Evolutionary conservation across 1,140 invertebrate genomes (phyloP).

Genomic region (Caenorhabditis inopinata): DNA sequence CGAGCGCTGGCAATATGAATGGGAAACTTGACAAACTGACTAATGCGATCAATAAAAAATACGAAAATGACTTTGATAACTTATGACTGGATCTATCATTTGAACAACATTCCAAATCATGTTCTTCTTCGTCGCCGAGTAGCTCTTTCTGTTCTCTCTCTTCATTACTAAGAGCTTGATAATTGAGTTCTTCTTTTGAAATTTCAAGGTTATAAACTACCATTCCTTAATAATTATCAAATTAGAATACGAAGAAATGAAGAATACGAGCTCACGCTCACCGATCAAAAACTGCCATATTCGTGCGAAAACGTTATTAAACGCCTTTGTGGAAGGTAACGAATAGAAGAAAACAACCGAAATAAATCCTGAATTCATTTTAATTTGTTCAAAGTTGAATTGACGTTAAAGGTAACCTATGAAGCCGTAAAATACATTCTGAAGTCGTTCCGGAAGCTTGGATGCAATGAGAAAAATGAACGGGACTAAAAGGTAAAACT

Average conservation of each 20-base stretch:
- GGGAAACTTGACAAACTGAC: not conserved
- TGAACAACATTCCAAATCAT: not conserved
- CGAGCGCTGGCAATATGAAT: not conserved
- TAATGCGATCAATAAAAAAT: not conserved
- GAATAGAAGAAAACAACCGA: not conserved
- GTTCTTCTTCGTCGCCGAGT: not conserved
- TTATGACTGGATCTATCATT: not conserved
- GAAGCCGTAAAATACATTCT: not conserved
- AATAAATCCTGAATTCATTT: not conserved
- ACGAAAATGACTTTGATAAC: not conserved
- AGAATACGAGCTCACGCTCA: not conserved
- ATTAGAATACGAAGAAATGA: too few relatives aligned
- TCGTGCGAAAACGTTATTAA: not conserved
- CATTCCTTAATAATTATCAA: not conserved
- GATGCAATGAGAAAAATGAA: not conserved
- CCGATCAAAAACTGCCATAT: constrained; percentile 7
- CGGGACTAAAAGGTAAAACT: constrained; percentile 32
- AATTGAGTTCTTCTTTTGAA: not conserved
- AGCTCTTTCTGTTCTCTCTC: not conserved
- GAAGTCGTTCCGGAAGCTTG: not conserved
- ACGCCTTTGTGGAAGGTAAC: not conserved
- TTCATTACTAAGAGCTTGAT: not conserved
- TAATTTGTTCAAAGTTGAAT: too few relatives aligned
- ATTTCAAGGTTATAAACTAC: not conserved
- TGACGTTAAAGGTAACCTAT: not conserved